Evolutionary conservation across 53 echinoderm and acorn worm species (phyloP), one percentile per base, ranked within the genome.

Genomic region (Antedon mediterranea): DNA sequence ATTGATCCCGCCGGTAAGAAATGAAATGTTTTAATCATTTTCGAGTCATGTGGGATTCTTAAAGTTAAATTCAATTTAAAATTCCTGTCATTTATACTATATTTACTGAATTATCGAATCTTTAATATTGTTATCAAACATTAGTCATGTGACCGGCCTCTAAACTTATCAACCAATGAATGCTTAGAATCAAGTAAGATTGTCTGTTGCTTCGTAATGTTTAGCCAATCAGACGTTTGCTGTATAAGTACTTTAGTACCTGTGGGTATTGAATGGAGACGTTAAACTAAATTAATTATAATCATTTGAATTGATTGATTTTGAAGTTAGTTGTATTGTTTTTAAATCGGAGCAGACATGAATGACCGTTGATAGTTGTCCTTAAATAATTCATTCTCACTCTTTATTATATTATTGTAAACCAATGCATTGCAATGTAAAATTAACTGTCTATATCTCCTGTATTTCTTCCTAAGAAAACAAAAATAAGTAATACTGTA

Each of bases 1-100:
- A 82, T 93, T 14, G 98, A 98, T 81, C 86, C 89, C 73, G 97
- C 92, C 89, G 76, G 77, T 76, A 78, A 34, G 71, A 28, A 31
- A n/a, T 26, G 18, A 32, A 14, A 74, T 74, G 31, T 32, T 32
- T 8, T 18, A 31, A 32, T 74, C 74, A 15, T 74, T 28, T 5
- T 57, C 57, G 3, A 57, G 3, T 57, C 57, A 57, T 57, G 20
- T 57, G 57, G 57, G 57, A 57, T 57, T 57, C 9, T 57, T 2
- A 18, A 57, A 57, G 9, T 18, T 57, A 57, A 57, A 57, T 57
- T 57, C 7, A 57, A 57, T 57, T 57, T 57, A 15, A 57, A 57
- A 23, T 57, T 57, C 57, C 57, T 57, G 57, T 57, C 57, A 57
- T 11, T 57, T 57, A 2, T 2, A 18, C 15, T 57, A 57, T 57